Base-by-base conservation (phyloP, 2,888 invertebrate species). In the Pimpla rufipes region DNA sequence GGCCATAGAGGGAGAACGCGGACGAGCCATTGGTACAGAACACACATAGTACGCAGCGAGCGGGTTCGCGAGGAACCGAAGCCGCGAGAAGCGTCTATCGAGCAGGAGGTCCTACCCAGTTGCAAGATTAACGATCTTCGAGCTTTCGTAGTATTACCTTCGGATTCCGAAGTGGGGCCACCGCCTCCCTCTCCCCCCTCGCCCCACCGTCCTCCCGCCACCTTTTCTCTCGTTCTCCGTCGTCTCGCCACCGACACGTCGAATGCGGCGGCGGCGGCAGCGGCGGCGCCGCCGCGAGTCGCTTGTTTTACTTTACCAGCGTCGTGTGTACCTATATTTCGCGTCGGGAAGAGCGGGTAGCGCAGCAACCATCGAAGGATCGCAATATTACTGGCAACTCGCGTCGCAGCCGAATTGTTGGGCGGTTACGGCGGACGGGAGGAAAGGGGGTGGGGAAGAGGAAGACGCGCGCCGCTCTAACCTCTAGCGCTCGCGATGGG, bases 71-170 rank as follows among this genome's bases (percentile, higher is more conserved):
- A 75, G 5, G 29, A 29, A 5, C 29, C 29, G 29, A 29, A 29
- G 29, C 29, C 29, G 5, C 29, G 5, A 68, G 45, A 80, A 85
- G 68, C 66, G 70, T 80, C 45, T 68, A 75, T 78, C 74, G 64
- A 37, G 47, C 50, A 67, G 71, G 76, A 68, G 74, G 70, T 37
- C 35, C 42, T 73, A 76, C 71, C 78, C 66, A 83, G 86, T 87
- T 85, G 85, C 86, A 89, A 90, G 89, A 90, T 90, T 89, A 90
- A 90, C 89, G 89, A 90, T 89, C 88, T 85, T 75, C 81, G 85
- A 88, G 86, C 87, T 89, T 88, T 86, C 87, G 85, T 87, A 84
- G 81, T 88, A 88, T 89, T 88, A 88, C 86, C 86, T 86, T 84
- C 77, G 73, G 77, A 85, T 80, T 84, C 79, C 79, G 50, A 84